Evolutionary conservation across 1,140 invertebrate genomes (phyloP), one percentile per base, ranked within the genome.

Genomic region (Drosophila nigrodunni): DNA sequence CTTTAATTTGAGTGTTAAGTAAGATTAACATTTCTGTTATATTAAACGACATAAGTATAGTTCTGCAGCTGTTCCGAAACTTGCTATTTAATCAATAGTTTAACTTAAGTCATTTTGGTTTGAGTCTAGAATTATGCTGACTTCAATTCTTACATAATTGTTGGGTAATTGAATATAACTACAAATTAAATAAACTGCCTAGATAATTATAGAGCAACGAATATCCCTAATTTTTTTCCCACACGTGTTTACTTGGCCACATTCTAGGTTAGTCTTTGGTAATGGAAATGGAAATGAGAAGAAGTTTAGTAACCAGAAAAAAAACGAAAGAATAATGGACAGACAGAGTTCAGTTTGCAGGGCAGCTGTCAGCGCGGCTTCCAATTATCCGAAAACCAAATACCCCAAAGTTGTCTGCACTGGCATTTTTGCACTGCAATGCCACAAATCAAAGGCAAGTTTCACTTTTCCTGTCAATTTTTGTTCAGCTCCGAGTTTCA

Each of bases 381-480:
- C 65, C 71, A 74, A 74, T 74, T 74, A 74, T 74, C 41, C 57
- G 30, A 61, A 58, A 74, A 65, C 57, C 71, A 74, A 74, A 69
- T 55, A 69, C 25, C 71, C 70, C 11, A 70, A 74, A 74, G 30
- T 69, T 74, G 66, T 62, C 65, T 47, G 50, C 66, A 49, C 41
- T 41, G 30, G 49, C 50, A 61, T 69, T 69, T 74, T 69, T 61
- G 47, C 64, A 44, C 59, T 10, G 47, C 46, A 25, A n/a, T 65
- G 41, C 71, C 71, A 59, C 72, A 77, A 74, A 74, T 77, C 72
- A 70, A 70, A 74, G 64, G 39, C 71, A 61, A 74, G 66, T 77
- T 74, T 70, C 65, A 77, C 71, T 77, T 74, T 74, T 74, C 72
- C 75, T 65, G 65, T 77, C 75, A 74, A 74, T 77, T 78, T 30